Evolutionary conservation across 2,888 invertebrate genomes (phyloP), one percentile per base, ranked within the genome.

Genomic region (Phalera bucephala): DNA sequence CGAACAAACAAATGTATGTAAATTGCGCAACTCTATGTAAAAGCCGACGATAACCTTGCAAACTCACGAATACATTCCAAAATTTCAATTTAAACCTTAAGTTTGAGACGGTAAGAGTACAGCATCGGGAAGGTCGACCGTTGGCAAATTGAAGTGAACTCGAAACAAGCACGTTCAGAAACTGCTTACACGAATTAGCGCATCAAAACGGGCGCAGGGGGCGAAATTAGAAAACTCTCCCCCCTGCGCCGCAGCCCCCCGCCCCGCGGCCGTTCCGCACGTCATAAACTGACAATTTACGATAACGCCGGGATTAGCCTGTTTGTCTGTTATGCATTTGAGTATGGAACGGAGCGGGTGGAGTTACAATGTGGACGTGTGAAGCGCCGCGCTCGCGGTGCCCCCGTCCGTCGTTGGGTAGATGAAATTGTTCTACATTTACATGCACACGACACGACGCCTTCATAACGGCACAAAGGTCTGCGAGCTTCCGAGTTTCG

Each of bases 231-330:
- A 87, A 87, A 87, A 84, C 80, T 83, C 80, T 66, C 64, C 72
- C 72, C 64, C 66, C 64, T 45, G 56, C 62, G 56, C 71, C 60
- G 55, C 64, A n/a, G 45, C 47, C 47, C 62, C 60, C 45, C 44
- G 42, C 70, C 70, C 72, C 77, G 66, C 77, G 71, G 70, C 80
- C 90, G 82, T 87, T 89, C 86, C 79, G 88, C 89, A 90, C 90
- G 90, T 90, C 90, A 90, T 90, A 90, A 90, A 90, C 88, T 90
- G 89, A 90, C 90, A 87, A 90, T 90, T 90, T 90, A 90, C 90
- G 90, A 89, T 90, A 89, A 88, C 86, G 81, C 75, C 75, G 80
- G 90, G 90, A 90, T 90, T 90, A 90, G 89, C 88, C 69, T 84
- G 87, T 88, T 86, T 88, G 88, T 86, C 83, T 87, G 86, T 83